phyloP scores from a whole-genome alignment of 2,797 vertebrate species.

The Remorina albescens region DNA sequence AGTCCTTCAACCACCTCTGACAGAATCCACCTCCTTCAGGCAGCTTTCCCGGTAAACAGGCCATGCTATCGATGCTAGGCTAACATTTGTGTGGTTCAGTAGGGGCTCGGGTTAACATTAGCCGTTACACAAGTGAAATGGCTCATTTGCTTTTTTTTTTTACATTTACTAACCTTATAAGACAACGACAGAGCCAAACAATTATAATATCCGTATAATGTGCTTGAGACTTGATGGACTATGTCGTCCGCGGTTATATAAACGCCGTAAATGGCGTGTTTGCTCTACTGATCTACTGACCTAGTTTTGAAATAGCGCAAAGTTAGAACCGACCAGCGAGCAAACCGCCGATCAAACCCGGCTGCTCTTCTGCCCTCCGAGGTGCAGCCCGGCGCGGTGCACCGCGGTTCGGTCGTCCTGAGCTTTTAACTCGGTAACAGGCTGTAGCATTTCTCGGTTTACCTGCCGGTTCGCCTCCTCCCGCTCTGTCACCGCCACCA shows the following conservation, averaged over 20 bases:
- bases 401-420: no score
- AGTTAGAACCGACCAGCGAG: slow-evolving; percentile 54
- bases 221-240: neutral
- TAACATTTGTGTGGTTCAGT: slow-evolving; percentile 30
- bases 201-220: neutral
- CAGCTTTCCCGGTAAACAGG: slow-evolving; percentile 40
- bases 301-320: slow-evolving; percentile 80
- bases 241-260: slow-evolving; percentile 46
- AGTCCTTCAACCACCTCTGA: neutral
- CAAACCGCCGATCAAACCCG: neutral
- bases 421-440: no score
- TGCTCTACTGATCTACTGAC: slow-evolving; percentile 90
- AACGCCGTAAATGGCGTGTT: slow-evolving; percentile 57
- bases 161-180: neutral
- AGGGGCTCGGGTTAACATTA: neutral
- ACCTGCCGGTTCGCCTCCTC: slow-evolving; percentile 82
- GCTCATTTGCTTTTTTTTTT: no score
- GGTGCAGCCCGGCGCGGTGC: rapidly evolving
- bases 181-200: rapidly evolving
- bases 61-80: slow-evolving; percentile 62
- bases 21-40: neutral
- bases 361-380: neutral
- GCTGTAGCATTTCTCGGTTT: slow-evolving; percentile 28
- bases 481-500: slow-evolving; percentile 83
- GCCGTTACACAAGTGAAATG: no score